Evolutionary conservation across 1,140 invertebrate genomes (phyloP), one percentile per base, ranked within the genome.

Genomic region (Macrocentrus cingulum): DNA sequence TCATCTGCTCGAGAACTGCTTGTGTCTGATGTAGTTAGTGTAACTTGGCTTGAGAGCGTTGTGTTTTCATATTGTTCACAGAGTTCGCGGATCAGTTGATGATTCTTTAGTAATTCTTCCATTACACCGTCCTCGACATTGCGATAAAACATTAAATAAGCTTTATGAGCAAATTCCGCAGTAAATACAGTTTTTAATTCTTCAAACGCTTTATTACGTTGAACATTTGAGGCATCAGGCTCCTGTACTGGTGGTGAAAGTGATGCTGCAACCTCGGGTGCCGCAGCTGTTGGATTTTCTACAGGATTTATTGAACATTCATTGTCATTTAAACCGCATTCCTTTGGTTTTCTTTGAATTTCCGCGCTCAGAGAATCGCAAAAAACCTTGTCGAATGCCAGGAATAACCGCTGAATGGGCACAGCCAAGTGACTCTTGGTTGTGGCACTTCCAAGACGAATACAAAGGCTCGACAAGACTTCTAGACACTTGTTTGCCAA

Each of bases 181-280:
- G 88, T 91, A 66, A 97, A 94, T 1, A 94, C 91, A 65, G 87
- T 75, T 55, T 84, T 83, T 0, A 97, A 71, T 79, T 97, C 94
- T 67, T 91, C 86, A 66, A 88, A 74, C 2, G 88, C 89, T 77
- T 70, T 69, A 63, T 76, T 75, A 56, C 66, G 66, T 49, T 71
- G 68, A 13, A 23, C 58, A 49, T 70, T 67, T 7, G 66, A 60
- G 41, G 58, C 61, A 36, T 71, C 65, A 11, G 66, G 65, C 34
- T 76, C 73, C 18, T 68, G 23, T 32, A 71, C 55, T n/a, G 81
- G 81, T 2, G 83, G 82, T 5, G 83, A 84, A 56, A 79, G 77
- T 32, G 82, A 84, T 64, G 81, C 80, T 9, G 78, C 69, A 5
- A 80, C 72, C 5, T 73, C 66, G 39, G 51, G 39, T n/a, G 70